Evolutionary conservation across 2,113 vertebrate species (phyloP), one percentile per base, ranked within the genome.

Genomic region (Procavia capensis): DNA sequence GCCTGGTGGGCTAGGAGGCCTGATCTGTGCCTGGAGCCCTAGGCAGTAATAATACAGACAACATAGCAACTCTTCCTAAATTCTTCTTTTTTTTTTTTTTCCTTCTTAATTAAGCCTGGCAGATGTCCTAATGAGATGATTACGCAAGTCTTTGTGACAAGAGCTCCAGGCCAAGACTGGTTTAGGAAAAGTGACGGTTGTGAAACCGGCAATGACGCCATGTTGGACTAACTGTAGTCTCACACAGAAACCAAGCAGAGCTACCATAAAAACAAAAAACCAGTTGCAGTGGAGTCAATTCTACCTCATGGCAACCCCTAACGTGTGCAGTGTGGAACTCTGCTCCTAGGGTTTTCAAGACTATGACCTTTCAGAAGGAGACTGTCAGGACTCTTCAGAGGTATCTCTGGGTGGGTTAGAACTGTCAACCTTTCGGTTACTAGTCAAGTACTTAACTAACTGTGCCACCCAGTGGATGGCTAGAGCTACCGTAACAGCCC

Each of bases 111-210:
- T 86, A 86, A 72, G 36, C 11, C 31, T 90, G 76, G 57, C 43
- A 59, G 64, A 66, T 96, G 45, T 81, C 92, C 36, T 81, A n/a
- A 91, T 76, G 84, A 94, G 64, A 91, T 47, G 27, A 93, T 70
- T 68, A 85, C 72, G 34, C 47, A 87, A 82, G 84, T 76, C 66
- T 75, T 34, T 76, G 50, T 78, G 76, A 89, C 3, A 78, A 24
- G 54, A 3, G n/a, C 54, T 81, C 86, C 31, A 91, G 89, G 95
- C 64, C 39, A 93, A 34, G 61, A 75, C 11, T 66, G 66, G 76
- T 54, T 96, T 74, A 59, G 70, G 91, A 89, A 91, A 91, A 90
- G 76, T 54, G 72, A 78, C 78, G 17, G 66, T 39, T 96, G 47
- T 82, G 41, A 96, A 91, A 94, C 79, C 47, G 83, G 91, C 86